Base-by-base conservation (phyloP, 2,797 vertebrate genomes). In the Uromys caudimaculatus region DNA sequence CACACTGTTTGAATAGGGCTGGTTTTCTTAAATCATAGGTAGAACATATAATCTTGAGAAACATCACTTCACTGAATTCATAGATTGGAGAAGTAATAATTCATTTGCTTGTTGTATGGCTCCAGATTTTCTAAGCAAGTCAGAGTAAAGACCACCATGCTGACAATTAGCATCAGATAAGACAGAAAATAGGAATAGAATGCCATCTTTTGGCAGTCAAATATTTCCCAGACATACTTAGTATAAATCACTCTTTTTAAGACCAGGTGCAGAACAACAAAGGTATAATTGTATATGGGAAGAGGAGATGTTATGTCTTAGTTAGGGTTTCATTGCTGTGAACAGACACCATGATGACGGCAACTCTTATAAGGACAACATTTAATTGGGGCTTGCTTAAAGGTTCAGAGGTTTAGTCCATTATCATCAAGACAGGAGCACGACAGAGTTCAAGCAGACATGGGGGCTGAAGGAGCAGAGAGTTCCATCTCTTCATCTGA, bases 1-100 rank as follows among this genome's bases (percentile, higher is more conserved):
- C 56, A 99, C 98, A 99, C 99, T 99, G 99, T 98, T 99, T 99
- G 54, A 99, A 99, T n/a, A 99, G 98, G 41, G 99, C 99, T 27
- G 99, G 99, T 98, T 99, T 99, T 97, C 98, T 92, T 64, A 99
- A 76, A 0, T 97, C 92, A 95, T 99, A 99, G 0, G 99, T 99
- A 5, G 98, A 98, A 97, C 99, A 99, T 89, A 97, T 44, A 38
- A 99, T 99, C 0, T 98, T 98, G 62, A 98, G 98, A 98, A 99
- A 99, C 96, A 99, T 96, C 54, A 98, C 98, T 35, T 97, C 98
- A 89, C 99, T 99, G 0, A 99, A 99, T 0, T 98, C 98, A 79
- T 99, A 99, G 4, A 99, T 95, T 93, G 98, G 96, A 99, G 95
- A 95, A 99, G 98, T 0, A 96, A 79, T 0, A 97, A 94, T 0